Evolutionary conservation across 2,113 vertebrate genomes (phyloP).

Genomic region (Pseudopodoces humilis): DNA sequence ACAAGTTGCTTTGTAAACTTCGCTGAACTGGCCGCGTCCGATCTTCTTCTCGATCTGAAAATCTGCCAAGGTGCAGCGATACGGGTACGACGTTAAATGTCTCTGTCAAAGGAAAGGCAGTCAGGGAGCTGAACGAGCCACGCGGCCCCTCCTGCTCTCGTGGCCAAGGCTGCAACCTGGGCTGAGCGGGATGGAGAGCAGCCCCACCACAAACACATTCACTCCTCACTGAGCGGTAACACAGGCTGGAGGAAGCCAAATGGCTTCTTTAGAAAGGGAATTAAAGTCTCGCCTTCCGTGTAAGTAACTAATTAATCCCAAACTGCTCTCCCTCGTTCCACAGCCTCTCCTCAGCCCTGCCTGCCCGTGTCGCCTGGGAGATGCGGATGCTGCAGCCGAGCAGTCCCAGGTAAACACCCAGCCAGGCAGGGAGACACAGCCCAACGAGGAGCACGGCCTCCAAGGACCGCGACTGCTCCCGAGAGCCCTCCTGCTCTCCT

Average conservation of each 20-base stretch:
- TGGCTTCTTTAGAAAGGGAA: not conserved
- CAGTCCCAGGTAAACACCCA: not conserved
- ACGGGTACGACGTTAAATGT: constrained; percentile 64
- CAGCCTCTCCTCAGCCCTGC: not conserved
- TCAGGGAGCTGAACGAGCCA: accelerated
- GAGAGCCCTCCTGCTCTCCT: not conserved
- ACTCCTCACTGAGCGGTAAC: accelerated
- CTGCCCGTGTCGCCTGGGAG: not conserved
- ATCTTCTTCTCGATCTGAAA: constrained; percentile 86
- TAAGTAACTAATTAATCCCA: not conserved
- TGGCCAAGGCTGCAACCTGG: accelerated
- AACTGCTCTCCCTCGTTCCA: not conserved
- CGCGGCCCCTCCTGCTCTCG: not conserved
- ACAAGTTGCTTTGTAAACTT: constrained; percentile 82
- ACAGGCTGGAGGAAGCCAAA: not conserved
- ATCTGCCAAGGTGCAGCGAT: constrained; percentile 79
- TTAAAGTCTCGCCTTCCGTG: not conserved
- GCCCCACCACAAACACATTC: accelerated
- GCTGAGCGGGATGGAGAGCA: accelerated
- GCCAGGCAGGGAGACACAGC: not conserved
- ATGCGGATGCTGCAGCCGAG: not conserved
- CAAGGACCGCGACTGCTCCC: accelerated
- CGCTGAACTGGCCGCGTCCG: constrained; percentile 84
- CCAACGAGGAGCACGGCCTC: not conserved
- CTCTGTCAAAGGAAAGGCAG: constrained; percentile 53